Base-by-base conservation (phyloP, 2,888 invertebrate species). In the Drosophila nigricruria region DNA sequence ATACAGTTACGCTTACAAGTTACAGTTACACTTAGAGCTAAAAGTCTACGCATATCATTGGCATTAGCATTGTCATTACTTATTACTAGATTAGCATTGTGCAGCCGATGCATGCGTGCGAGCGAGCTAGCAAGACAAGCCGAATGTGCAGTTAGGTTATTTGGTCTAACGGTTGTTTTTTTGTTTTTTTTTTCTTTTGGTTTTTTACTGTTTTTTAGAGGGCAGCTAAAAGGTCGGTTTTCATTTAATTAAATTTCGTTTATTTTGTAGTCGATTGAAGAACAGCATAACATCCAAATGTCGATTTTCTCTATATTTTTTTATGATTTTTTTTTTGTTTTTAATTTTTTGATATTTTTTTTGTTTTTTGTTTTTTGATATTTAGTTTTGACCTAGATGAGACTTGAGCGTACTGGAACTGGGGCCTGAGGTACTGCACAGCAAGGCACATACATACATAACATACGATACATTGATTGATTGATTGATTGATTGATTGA, bases 341-440 rank as follows among this genome's bases (percentile, higher is more conserved):
- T 56, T 56, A 42, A 14, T 9, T 50, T 40, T 69, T 54, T 34
- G 36, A 64, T 45, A 14, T 5, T 69, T 72, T 67, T 45, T 10
- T 52, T 23, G 25, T n/a, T 49, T 54, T 65, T 68, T 60, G 43
- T 25, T 59, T 53, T 53, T 53, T 56, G 25, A 30, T 59, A 53
- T n/a, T n/a, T 54, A 57, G 49, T 52, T 62, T 63, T 57, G 58
- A 62, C 67, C 54, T 70, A 62, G 16, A 50, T 56, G 53, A 60
- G 45, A 73, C 43, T 72, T 65, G 81, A 78, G 82, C 85, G 80
- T 78, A 81, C 76, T 49, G 79, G 64, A 81, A 76, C 77, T 79
- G 83, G 82, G 81, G 75, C 70, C 85, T 84, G 92, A 93, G 93
- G 93, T 93, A 93, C 93, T 93, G 93, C 93, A 93, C 92, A 92